Base-by-base conservation (phyloP, 2,797 vertebrate species). In the Hozukius guyotensis region DNA sequence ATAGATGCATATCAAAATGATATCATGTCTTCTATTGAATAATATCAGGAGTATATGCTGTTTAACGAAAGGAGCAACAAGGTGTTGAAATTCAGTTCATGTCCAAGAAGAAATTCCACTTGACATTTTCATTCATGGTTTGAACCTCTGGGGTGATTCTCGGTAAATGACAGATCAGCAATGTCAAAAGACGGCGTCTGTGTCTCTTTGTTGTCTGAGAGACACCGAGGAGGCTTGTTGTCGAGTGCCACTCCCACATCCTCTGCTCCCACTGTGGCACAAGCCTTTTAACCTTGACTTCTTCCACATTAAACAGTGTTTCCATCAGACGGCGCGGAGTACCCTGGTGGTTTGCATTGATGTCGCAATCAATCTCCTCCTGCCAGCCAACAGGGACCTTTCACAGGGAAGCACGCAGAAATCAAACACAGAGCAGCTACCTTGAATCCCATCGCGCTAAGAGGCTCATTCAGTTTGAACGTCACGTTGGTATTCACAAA, bases 281-380 rank as follows among this genome's bases (percentile, higher is more conserved):
- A 8, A 79, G 84, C 72, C 86, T 86, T 93, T 92, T 94, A 89
- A 94, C 93, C 92, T 91, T 82, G 82, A 86, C 81, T 76, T 78
- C 84, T 82, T 72, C 80, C 74, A 49, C 65, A 59, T 81, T 72
- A 87, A 92, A 87, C 85, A 73, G 55, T 29, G 53, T 83, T 86
- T 93, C 88, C 91, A 89, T 90, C 88, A 89, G 82, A 87, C 68
- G 4, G 67, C 2, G 38, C 60, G 3, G 42, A 32, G 84, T 7
- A 59, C 81, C 81, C 88, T n/a, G 61, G 89, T 78, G 85, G 76
- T 87, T 90, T 87, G 57, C 77, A 64, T 32, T 89, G 84, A 90
- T 89, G 92, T 92, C 71, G 29, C 88, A 79, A 88, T 91, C 89
- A 88, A 89, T 93, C 89, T 72, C 67, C 75, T 56, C 70, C 81